Evolutionary conservation across 2,888 invertebrate species (phyloP).

Genomic region (Chironomus tentans): DNA sequence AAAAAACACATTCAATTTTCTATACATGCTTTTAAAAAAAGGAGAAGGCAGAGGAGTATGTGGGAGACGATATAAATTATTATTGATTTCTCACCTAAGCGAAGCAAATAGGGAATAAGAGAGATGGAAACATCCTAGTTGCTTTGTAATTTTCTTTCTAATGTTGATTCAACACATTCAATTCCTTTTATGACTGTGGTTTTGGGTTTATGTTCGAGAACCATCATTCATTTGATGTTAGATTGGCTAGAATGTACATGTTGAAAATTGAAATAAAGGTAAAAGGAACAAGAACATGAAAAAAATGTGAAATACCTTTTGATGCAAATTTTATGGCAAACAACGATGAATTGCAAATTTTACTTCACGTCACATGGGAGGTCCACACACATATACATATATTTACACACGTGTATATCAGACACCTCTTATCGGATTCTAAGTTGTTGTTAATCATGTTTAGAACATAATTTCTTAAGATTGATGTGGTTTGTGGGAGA

Average conservation of each 20-base stretch:
- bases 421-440: too few relatives aligned
- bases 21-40: not conserved
- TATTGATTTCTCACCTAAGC: constrained; percentile 15
- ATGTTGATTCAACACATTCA: constrained; percentile 2
- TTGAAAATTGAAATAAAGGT: not conserved
- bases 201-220: not conserved
- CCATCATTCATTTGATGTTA: not conserved
- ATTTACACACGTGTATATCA: too few relatives aligned
- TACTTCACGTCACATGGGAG: not conserved
- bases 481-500: too few relatives aligned
- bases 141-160: not conserved
- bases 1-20: too few relatives aligned
- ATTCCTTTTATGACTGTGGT: not conserved
- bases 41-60: not conserved
- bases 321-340: constrained; percentile 10
- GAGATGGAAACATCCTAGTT: not conserved
- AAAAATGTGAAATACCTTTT: not conserved
- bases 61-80: constrained; percentile 17
- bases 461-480: too few relatives aligned
- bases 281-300: not conserved
- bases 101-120: not conserved
- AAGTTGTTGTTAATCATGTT: too few relatives aligned
- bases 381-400: too few relatives aligned
- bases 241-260: not conserved
- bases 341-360: constrained; percentile 6